Evolutionary conservation across 2,797 vertebrate genomes (phyloP).

Genomic region (Sebastes hubbsi): DNA sequence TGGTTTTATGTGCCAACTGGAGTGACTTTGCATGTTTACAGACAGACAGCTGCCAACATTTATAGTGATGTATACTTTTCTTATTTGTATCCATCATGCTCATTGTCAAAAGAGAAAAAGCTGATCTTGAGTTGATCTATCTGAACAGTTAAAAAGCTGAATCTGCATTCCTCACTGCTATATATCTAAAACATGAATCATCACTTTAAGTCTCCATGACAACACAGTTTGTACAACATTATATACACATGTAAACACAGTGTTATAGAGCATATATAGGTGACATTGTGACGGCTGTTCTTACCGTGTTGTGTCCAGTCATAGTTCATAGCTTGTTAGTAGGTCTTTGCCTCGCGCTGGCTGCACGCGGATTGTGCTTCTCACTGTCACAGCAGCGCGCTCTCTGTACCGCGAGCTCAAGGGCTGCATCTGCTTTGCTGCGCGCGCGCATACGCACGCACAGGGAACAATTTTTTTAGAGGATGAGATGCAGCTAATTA

Average conservation of each 20-base stretch:
- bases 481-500: not conserved
- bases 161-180: not conserved
- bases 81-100: not conserved
- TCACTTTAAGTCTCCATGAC: not conserved
- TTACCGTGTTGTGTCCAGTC: conserved; percentile 49
- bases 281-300: not conserved
- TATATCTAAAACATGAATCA: not conserved
- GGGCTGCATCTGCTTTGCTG: conserved; percentile 16
- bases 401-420: conserved; percentile 27
- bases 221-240: not conserved
- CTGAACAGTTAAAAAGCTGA: not conserved
- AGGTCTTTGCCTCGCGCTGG: conserved; percentile 46
- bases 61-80: not conserved
- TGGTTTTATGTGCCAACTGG: not conserved
- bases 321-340: conserved; percentile 21
- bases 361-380: conserved; percentile 58
- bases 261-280: not conserved
- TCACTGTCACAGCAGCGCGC: conserved; percentile 37
- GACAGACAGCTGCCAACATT: not conserved
- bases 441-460: conserved; percentile 3
- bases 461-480: not conserved
- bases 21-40: not conserved
- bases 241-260: not conserved
- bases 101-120: not conserved
- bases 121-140: not conserved